phyloP scores from a whole-genome alignment of 2,888 invertebrate species.

The Epirrita christyi region DNA sequence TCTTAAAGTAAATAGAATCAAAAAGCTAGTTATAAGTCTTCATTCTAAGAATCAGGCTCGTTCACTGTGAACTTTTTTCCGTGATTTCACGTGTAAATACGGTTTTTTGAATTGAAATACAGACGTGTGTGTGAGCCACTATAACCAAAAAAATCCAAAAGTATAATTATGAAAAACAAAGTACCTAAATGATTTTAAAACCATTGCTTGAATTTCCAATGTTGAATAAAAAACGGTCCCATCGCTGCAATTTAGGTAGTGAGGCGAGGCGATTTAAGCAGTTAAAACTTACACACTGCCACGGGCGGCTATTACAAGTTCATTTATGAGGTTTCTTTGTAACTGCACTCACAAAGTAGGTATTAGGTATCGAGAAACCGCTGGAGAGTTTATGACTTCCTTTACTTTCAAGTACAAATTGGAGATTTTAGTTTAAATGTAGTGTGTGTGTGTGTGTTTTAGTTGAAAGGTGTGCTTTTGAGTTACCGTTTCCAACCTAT shows the following conservation, averaged over 20 bases:
- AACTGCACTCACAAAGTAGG: conserved; percentile 26
- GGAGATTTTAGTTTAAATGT: background rate
- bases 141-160: too few relatives aligned
- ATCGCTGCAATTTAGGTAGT: conserved; percentile 3
- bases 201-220: background rate
- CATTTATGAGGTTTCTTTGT: conserved; percentile 27
- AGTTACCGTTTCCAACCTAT: background rate
- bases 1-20: too few relatives aligned
- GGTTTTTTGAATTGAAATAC: too few relatives aligned
- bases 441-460: too few relatives aligned
- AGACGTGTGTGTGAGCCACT: too few relatives aligned
- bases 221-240: conserved; percentile 2
- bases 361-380: conserved; percentile 22
- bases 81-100: too few relatives aligned
- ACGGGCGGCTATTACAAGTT: conserved; percentile 16
- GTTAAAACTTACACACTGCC: conserved; percentile 21
- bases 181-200: too few relatives aligned
- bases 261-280: conserved; percentile 8
- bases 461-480: background rate
- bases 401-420: conserved; percentile 8
- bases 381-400: conserved; percentile 26
- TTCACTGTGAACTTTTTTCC: too few relatives aligned
- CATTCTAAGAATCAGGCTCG: too few relatives aligned
- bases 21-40: too few relatives aligned
- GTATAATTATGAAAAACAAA: too few relatives aligned